Base-by-base conservation (phyloP, 2,888 invertebrate species). In the Onthophagus sagittarius region DNA sequence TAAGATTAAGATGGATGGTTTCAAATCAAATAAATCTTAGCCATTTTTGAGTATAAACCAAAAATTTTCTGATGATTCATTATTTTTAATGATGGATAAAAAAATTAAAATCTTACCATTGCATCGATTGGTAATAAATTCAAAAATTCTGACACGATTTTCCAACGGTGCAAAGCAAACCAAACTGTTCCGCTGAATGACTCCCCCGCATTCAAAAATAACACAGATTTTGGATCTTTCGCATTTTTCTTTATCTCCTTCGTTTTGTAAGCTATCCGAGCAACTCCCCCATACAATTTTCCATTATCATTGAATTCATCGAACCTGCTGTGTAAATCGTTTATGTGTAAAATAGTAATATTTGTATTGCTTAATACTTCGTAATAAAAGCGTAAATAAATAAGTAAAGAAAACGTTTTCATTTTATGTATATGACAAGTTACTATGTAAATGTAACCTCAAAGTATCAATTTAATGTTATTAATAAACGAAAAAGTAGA, bases 141-240 rank as follows among this genome's bases (percentile, higher is more conserved):
- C 76, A 96, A 87, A 81, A 97, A 94, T 71, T 90, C 90, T 0
- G 93, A 88, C 0, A 94, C 92, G 5, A 95, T 92, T 78, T 89
- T 88, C 90, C 94, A 94, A 80, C 93, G 94, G 86, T 93, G 94
- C 7, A 94, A 85, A 4, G 91, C 91, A 86, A 93, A 97, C 94
- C 94, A 97, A 0, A 93, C 88, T 0, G 95, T 94, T 0, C 97
- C 97, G 0, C 95, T 94, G 84, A 93, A 98, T 0, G 95, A 95
- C 84, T 97, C 97, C 0, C 97, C 97, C 0, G 95, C 97, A 82
- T 97, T 96, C 14, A 98, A 87, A 81, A 94, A 95, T 4, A 97
- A 82, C 0, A 93, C 92, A 0, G 91, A 89, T 0, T 88, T 90
- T 53, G 89, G 90, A 11, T 79, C 77, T 1, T 82, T 81, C 0